phyloP scores from a whole-genome alignment of 1,140 invertebrate genomes.

The Rhopalosiphum padi region DNA sequence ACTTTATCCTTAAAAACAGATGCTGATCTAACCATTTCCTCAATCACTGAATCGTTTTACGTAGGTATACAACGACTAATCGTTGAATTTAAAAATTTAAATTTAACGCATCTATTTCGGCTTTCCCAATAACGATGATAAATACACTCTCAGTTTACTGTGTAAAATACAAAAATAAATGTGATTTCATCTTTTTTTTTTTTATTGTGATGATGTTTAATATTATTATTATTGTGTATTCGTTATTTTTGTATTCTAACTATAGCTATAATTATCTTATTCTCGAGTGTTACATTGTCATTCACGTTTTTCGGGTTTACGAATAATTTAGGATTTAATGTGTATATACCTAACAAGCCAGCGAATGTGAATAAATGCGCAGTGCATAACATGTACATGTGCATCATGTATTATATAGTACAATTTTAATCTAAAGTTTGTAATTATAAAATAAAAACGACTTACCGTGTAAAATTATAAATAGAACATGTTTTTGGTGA shows the following conservation, averaged over 20 bases:
- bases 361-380: neutral
- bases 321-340: neutral
- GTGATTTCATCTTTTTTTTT: neutral
- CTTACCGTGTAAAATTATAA: neutral
- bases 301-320: neutral
- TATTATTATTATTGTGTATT: too few relatives aligned
- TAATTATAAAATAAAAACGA: neutral
- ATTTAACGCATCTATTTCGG: neutral
- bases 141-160: neutral
- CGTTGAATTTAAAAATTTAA: neutral
- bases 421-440: neutral
- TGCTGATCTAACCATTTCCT: neutral
- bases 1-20: neutral
- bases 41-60: neutral
- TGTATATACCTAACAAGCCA: neutral
- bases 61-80: neutral
- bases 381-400: too few relatives aligned
- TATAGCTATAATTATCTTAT: neutral
- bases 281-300: too few relatives aligned
- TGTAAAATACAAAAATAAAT: neutral
- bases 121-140: neutral
- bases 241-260: too few relatives aligned
- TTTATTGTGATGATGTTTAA: too few relatives aligned
- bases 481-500: too few relatives aligned
- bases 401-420: neutral